These are phyloP conservation scores for Synergus gifuensis DNA, from an alignment of 2,888 invertebrate species.

Conservation along the genomic window DNA sequence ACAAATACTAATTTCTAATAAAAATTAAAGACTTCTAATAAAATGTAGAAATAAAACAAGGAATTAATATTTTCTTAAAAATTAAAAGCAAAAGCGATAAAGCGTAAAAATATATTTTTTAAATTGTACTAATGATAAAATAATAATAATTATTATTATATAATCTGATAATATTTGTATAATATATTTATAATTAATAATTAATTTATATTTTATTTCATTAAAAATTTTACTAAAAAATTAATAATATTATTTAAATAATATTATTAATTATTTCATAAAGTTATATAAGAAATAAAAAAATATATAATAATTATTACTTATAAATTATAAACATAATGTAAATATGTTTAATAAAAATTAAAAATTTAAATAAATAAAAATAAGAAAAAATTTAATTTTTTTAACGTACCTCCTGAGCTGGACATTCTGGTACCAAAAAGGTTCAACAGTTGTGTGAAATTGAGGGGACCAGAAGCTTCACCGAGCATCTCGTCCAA, in stretches of 20 bases:
- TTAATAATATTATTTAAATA: neutral
- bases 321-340: neutral
- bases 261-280: neutral
- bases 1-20: no score
- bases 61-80: neutral
- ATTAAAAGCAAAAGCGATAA: neutral
- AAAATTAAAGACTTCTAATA: no score
- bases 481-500: slow-evolving; percentile 93
- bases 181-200: no score
- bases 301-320: neutral
- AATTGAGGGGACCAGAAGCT: slow-evolving; percentile 95
- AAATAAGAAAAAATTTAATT: neutral
- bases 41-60: neutral
- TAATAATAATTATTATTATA: no score
- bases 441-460: slow-evolving; percentile 94
- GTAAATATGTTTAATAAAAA: neutral
- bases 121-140: no score
- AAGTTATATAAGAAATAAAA: neutral
- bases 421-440: slow-evolving; percentile 96
- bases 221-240: neutral
- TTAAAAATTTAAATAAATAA: neutral
- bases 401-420: slow-evolving; percentile 79
- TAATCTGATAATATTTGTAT: no score
- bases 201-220: no score
- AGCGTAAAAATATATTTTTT: neutral